phyloP scores from a whole-genome alignment of 2,113 vertebrate species.

The Vanacampus margaritifer region DNA sequence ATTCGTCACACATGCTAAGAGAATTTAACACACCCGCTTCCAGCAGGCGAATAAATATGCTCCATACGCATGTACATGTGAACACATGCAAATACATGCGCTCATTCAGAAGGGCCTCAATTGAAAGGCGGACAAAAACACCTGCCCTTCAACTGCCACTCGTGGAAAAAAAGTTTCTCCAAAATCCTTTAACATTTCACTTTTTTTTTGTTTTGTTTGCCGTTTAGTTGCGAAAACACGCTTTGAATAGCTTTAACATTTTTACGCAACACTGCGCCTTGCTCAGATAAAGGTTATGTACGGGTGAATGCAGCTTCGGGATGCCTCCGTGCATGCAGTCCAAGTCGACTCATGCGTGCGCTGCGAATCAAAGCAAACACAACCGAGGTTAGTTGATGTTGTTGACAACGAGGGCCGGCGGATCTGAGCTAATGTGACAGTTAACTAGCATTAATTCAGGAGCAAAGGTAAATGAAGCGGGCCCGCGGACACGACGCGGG shows the following conservation, averaged over 20 bases:
- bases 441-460: slow-evolving; percentile 73
- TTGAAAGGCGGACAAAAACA: slow-evolving; percentile 47
- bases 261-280: slow-evolving; percentile 19
- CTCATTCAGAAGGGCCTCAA: slow-evolving; percentile 36
- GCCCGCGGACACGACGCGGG: slow-evolving; percentile 58
- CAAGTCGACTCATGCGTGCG: slow-evolving; percentile 23
- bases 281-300: slow-evolving; percentile 17
- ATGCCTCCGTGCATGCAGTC: slow-evolving; percentile 25
- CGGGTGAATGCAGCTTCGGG: slow-evolving; percentile 30
- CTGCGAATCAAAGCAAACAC: slow-evolving; percentile 42
- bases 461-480: slow-evolving; percentile 69
- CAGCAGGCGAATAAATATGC: slow-evolving; percentile 45
- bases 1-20: slow-evolving; percentile 74
- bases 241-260: slow-evolving; percentile 13
- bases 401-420: slow-evolving; percentile 54
- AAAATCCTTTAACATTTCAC: background rate
- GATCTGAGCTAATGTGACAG: slow-evolving; percentile 71
- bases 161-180: slow-evolving; percentile 8
- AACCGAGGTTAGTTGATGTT: slow-evolving; percentile 52
- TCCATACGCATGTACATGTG: slow-evolving; percentile 48
- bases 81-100: slow-evolving; percentile 34
- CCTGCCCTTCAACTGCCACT: slow-evolving; percentile 30
- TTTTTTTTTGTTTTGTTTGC: background rate
- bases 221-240: slow-evolving; percentile 8
- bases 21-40: slow-evolving; percentile 62